Percentiles rank a stretch among this genome's conserved stretches.
Evolutionary conservation across 2,888 invertebrate genomes (phyloP).

Genomic region (Spodoptera exigua): DNA sequence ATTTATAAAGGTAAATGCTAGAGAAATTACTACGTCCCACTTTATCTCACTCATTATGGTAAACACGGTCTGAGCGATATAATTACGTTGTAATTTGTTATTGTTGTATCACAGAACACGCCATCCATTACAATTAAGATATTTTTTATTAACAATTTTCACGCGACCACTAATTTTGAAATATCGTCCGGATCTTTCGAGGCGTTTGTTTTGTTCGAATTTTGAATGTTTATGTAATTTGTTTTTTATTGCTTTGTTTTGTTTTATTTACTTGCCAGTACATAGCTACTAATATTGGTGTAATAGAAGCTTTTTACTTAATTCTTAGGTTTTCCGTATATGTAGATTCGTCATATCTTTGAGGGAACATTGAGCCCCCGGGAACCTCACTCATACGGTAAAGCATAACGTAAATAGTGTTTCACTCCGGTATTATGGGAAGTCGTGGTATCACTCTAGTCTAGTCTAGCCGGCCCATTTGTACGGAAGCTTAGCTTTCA

Average conservation of each 20-base stretch:
- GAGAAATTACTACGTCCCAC: constrained; percentile 63
- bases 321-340: too few relatives aligned
- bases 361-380: too few relatives aligned
- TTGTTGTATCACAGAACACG: constrained; percentile 84
- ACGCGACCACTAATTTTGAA: constrained; percentile 74
- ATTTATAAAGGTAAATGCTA: constrained; percentile 51
- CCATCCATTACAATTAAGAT: constrained; percentile 82
- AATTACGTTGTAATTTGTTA: constrained; percentile 82
- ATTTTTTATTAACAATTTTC: constrained; percentile 83
- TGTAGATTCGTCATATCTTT: too few relatives aligned
- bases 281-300: too few relatives aligned
- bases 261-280: constrained; percentile 9
- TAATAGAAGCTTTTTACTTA: too few relatives aligned
- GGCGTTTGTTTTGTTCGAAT: constrained; percentile 44
- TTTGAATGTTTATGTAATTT: constrained; percentile 21
- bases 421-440: too few relatives aligned
- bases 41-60: constrained; percentile 84
- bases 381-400: too few relatives aligned
- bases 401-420: too few relatives aligned
- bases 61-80: constrained; percentile 81
- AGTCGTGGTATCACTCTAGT: too few relatives aligned
- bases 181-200: constrained; percentile 48
- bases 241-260: constrained; percentile 6
- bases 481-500: too few relatives aligned
- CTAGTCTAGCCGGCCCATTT: too few relatives aligned